These are phyloP conservation scores for Heliconius hortense DNA, from an alignment of 2,888 invertebrate genomes.

Conservation along the genomic window DNA sequence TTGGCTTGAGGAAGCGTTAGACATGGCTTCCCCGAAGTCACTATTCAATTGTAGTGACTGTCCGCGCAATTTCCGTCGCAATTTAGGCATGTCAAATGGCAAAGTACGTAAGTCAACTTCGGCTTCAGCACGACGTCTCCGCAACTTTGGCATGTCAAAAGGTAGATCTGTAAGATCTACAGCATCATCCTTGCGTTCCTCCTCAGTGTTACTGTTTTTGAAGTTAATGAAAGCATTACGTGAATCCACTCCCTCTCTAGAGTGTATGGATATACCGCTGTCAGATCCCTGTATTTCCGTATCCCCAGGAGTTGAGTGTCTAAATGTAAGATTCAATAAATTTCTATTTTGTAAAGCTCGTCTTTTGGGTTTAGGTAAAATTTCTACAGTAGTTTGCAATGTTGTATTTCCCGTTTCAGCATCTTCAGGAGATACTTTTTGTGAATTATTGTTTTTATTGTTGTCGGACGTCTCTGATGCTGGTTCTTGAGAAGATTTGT, in stretches of 20 bases:
- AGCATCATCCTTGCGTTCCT: constrained; percentile 78
- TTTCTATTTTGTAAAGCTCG: constrained; percentile 90
- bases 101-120: constrained; percentile 91
- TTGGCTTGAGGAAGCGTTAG: constrained; percentile 91
- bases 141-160: constrained; percentile 94
- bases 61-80: constrained; percentile 88
- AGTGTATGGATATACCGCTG: constrained; percentile 93
- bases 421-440: constrained; percentile 89
- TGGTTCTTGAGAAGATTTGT: constrained; percentile 94
- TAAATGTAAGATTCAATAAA: constrained; percentile 85
- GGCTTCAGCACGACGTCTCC: constrained; percentile 87
- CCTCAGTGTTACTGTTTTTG: constrained; percentile 81
- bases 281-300: constrained; percentile 93
- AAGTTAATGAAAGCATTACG: constrained; percentile 83
- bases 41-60: constrained; percentile 82
- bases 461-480: constrained; percentile 92
- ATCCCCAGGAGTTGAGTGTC: constrained; percentile 84
- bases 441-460: constrained; percentile 89
- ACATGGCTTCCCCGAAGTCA: constrained; percentile 86
- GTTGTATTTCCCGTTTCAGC: constrained; percentile 69
- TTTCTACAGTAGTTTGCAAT: constrained; percentile 75
- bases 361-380: constrained; percentile 83
- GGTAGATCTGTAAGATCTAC: constrained; percentile 90
- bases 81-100: constrained; percentile 96
- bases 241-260: constrained; percentile 89